A percentile compares a stretch with the other conserved stretches of the same genome.
Evolutionary conservation across 2,888 invertebrate genomes (phyloP).

Genomic region (Terebella lapidaria): DNA sequence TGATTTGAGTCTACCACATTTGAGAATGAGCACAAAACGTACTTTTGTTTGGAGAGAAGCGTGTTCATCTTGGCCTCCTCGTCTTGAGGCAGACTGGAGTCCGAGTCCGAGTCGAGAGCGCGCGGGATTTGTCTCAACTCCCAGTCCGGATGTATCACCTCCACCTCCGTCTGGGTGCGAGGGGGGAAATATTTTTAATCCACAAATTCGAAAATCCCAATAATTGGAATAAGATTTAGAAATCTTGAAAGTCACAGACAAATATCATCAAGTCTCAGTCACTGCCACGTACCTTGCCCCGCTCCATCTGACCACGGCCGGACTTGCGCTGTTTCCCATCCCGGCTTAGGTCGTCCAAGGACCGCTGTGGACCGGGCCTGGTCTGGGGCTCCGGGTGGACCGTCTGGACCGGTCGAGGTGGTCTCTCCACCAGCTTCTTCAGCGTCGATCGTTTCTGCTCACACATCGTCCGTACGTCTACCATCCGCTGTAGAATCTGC

Average conservation of each 20-base stretch:
- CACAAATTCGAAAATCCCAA: too few species aligned
- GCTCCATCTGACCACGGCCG: background rate
- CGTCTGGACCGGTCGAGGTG: conserved; percentile 69
- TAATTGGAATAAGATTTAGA: too few species aligned
- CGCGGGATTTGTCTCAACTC: background rate
- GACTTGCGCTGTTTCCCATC: background rate
- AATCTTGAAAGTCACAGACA: too few species aligned
- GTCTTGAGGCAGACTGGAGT: background rate
- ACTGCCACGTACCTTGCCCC: background rate
- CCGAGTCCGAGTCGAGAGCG: background rate
- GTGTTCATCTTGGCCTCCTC: background rate
- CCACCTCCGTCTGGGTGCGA: background rate
- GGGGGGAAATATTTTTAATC: too few species aligned
- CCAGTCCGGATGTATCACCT: background rate
- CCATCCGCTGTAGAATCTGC: conserved; percentile 85
- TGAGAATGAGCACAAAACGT: too few species aligned
- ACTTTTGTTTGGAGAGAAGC: background rate
- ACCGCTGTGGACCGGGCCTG: background rate
- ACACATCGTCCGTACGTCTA: conserved; percentile 90
- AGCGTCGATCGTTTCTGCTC: conserved; percentile 64
- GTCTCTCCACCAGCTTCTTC: conserved; percentile 36
- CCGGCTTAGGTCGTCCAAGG: background rate
- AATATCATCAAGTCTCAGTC: too few species aligned
- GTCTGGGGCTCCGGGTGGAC: conserved; percentile 65
- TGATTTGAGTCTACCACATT: too few species aligned